Evolutionary conservation across 2,888 invertebrate species (phyloP).

Genomic region (Esperia sulphurella): DNA sequence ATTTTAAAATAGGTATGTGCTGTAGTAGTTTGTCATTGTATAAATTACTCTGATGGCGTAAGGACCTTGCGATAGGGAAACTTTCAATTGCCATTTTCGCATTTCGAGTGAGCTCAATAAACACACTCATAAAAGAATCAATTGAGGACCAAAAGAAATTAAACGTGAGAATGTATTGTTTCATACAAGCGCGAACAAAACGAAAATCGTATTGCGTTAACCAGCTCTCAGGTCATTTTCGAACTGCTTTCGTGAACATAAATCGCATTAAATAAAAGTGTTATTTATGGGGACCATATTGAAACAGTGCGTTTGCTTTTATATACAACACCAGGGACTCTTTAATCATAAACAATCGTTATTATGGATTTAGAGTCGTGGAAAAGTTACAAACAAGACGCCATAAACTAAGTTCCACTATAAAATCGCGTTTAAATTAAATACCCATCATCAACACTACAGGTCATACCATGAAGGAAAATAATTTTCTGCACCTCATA

Average conservation of each 20-base stretch:
- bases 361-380: slow-evolving; percentile 33
- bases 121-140: slow-evolving; percentile 77
- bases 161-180: slow-evolving; percentile 79
- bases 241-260: slow-evolving; percentile 71
- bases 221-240: slow-evolving; percentile 75
- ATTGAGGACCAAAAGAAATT: slow-evolving; percentile 75
- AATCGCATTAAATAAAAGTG: slow-evolving; percentile 70
- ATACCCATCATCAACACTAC: background rate
- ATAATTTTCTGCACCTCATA: too few species aligned
- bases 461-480: too few species aligned
- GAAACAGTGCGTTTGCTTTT: slow-evolving; percentile 46
- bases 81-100: slow-evolving; percentile 64
- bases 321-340: slow-evolving; percentile 20
- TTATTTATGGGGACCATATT: slow-evolving; percentile 64
- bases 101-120: slow-evolving; percentile 72
- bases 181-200: slow-evolving; percentile 72
- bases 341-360: slow-evolving; percentile 38
- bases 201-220: slow-evolving; percentile 68
- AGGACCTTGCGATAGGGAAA: slow-evolving; percentile 29
- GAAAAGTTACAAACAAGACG: slow-evolving; percentile 20
- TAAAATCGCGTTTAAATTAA: background rate
- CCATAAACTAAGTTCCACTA: slow-evolving; percentile 6
- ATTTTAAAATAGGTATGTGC: background rate
- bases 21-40: too few species aligned
- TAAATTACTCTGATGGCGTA: background rate